These are phyloP conservation scores for Apotomis betuletana DNA, from an alignment of 2,888 invertebrate species.

Conservation along the genomic window DNA sequence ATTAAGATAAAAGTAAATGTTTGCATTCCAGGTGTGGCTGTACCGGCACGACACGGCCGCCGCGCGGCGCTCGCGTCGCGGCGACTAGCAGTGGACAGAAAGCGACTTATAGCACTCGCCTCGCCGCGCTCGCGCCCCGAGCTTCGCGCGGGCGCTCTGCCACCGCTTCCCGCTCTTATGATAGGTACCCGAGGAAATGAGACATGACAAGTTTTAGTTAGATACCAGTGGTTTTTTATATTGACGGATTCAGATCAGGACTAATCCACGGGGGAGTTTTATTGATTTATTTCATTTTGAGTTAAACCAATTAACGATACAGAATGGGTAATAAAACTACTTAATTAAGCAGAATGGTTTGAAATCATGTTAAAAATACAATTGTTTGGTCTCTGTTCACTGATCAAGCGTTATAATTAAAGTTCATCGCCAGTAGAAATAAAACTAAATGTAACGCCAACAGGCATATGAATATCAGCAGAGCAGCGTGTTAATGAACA, in stretches of 20 bases:
- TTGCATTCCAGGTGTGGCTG: conserved; percentile 72
- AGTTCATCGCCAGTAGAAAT: no score
- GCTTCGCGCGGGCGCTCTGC: conserved; percentile 35
- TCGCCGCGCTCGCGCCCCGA: conserved; percentile 48
- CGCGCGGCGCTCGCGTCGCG: conserved; percentile 81
- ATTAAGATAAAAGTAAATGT: neutral
- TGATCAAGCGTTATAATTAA: no score
- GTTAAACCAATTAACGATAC: no score
- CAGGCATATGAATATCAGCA: no score
- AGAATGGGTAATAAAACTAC: no score
- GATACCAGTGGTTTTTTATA: conserved; percentile 6
- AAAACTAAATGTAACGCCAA: no score
- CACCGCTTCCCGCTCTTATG: conserved; percentile 44
- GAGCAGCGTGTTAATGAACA: no score
- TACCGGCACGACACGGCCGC: conserved; percentile 79
- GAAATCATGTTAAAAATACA: no score
- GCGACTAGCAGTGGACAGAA: conserved; percentile 86
- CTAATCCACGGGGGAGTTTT: neutral
- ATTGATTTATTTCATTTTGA: neutral
- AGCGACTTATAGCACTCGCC: conserved; percentile 79
- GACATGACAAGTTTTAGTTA: conserved; percentile 1
- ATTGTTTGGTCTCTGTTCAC: no score
- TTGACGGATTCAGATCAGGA: neutral
- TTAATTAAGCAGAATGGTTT: no score
- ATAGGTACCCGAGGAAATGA: conserved; percentile 5